Base-by-base conservation (phyloP, 2,797 vertebrate genomes). In the Pygocentrus nattereri region DNA sequence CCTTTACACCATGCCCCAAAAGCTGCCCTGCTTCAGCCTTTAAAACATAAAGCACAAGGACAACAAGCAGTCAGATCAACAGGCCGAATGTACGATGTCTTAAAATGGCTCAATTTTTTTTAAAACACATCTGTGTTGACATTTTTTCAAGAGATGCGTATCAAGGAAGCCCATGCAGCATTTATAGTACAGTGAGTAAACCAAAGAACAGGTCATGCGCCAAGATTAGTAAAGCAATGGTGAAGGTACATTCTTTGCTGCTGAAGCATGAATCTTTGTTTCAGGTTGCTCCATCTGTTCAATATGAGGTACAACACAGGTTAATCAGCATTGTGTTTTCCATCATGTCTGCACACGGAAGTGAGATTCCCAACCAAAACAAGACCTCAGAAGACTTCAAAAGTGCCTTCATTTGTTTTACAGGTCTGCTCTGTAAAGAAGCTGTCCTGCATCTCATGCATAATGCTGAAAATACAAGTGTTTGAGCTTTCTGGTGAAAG, bases 1-100 rank as follows among this genome's bases (percentile, higher is more conserved):
- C 74, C 64, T 31, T 75, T 75, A 18, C 79, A 58, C 50, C 41
- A 34, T n/a, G 0, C 19, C 50, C 71, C n/a, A 30, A 68, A 80
- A 56, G 5, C 12, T 67, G 25, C 41, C 15, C 6, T 0, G 15
- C n/a, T 54, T 44, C 31, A 59, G 52, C 41, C 27, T 49, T 27
- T 3, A 3, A 44, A 61, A 61, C 73, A 76, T 6, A 50, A 19
- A 10, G 10, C 44, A 15, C 15, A 38, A 21, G n/a, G 19, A 49
- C 74, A 65, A 6, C 59, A 31, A 25, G 44, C 15, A 7, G 18
- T 25, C 5, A n/a, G 27, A 50, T 62, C 58, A 49, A 21, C 13
- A 18, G 13, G 18, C 74, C 30, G 25, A 31, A 27, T 8, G 16
- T 18, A 30, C 18, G 19, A 13, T 31, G 31, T 41, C n/a, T 34